phyloP scores from a whole-genome alignment of 2,888 invertebrate species.

The Pammene aurita region DNA sequence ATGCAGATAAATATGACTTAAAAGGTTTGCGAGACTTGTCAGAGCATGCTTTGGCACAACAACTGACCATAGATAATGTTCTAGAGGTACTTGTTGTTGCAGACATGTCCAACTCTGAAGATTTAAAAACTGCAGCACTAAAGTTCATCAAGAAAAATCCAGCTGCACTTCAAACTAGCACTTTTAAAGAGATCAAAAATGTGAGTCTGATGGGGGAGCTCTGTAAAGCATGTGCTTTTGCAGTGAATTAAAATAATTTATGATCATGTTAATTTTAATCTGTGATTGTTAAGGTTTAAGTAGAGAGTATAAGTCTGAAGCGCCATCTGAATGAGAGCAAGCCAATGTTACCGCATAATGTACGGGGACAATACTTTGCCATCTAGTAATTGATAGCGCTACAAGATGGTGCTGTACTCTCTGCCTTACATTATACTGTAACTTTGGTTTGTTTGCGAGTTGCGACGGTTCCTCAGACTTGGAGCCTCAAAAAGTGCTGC shows the following conservation, averaged over 20 bases:
- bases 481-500: no score
- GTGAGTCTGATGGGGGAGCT: constrained; percentile 63
- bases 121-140: constrained; percentile 61
- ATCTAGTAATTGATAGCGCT: no score
- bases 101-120: constrained; percentile 67
- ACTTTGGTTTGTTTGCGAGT: no score
- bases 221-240: constrained; percentile 56
- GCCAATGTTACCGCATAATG: no score
- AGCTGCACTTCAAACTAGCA: constrained; percentile 54
- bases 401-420: no score
- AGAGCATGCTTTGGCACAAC: constrained; percentile 61
- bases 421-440: no score
- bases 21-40: constrained; percentile 63
- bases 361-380: no score
- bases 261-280: neutral
- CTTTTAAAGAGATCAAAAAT: constrained; percentile 67
- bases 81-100: constrained; percentile 66
- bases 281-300: constrained; percentile 19
- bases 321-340: neutral
- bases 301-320: no score
- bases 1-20: constrained; percentile 70
- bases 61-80: constrained; percentile 64
- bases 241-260: constrained; percentile 19
- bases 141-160: constrained; percentile 69
- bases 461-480: no score